Evolutionary conservation across 2,797 vertebrate genomes (phyloP), one percentile per base, ranked within the genome.

Genomic region (Platalea minor): DNA sequence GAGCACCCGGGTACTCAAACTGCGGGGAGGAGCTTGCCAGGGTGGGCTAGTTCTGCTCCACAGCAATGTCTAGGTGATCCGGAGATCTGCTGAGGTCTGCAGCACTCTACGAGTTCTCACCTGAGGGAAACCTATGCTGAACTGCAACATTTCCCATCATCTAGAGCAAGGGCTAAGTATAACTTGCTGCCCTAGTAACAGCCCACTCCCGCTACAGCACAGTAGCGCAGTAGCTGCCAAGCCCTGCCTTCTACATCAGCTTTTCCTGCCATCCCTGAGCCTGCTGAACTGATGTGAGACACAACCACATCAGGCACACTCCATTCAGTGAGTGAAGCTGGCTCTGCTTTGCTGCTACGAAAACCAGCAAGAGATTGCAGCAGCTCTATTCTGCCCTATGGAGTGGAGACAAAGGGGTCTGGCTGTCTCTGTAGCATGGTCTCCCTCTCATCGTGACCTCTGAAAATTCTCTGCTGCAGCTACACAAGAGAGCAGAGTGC

Each of bases 11-110:
- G 33, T 28, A 29, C 79, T 54, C 51, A 15, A 3, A 31, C 57
- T 12, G 39, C 5, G 1, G n/a, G 37, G 51, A 54, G 39, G 51
- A 76, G 67, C 59, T 50, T 13, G 4, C 2, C 2, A 1, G 67
- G 7, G 19, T 4, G 24, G 48, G 24, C 65, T 29, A 17, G 15
- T 19, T 24, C 79, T 70, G 68, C 61, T 51, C 65, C 10, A 5
- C 56, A 26, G 10, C 61, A 5, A 2, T 0, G 7, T 5, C 13
- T 17, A 20, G 57, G 12, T 2, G 57, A 61, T 21, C 39, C 0
- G 78, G n/a, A 70, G 50, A 79, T 10, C 26, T 69, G 15, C 59
- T 24, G 63, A 51, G 29, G 5, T n/a, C 28, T 67, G 61, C 33
- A 45, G 69, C 41, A 8, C 80, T 4, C 31, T 9, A 12, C 0